Base-by-base conservation (phyloP, 2,888 invertebrate genomes). In the Orchesella flavescens region DNA sequence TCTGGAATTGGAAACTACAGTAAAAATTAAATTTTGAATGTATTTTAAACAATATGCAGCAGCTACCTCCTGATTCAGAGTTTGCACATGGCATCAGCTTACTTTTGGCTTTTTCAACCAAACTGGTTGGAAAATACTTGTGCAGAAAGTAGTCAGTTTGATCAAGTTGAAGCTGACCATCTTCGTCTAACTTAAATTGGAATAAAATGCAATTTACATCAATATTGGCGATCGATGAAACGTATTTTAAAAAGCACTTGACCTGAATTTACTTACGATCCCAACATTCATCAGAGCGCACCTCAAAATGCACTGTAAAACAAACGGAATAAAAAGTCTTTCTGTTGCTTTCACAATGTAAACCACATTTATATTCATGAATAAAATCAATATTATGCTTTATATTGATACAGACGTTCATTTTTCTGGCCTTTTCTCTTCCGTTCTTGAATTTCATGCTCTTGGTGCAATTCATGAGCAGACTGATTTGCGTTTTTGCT, bases 401-500 rank as follows among this genome's bases (percentile, higher is more conserved):
- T 34, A 34, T 2, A 34, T 4, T 4, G 34, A 4, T 2, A 34
- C 34, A 34, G 34, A 72, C 72, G 13, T 59, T 74, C 61, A 44
- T 59, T 23, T 75, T 75, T 17, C 65, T 75, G 4, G 75, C 44
- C 49, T 75, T 75, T 49, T 75, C 75, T n/a, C 65, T 75, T 9
- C 65, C 75, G n/a, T 63, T 65, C 65, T 75, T 75, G 49, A 75
- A 75, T 46, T 75, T 75, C 75, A 75, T 49, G 1, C 17, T 49
- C 21, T 75, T 75, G 12, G 75, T 53, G 19, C 75, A 75, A 10
- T 10, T 19, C 12, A 65, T 21, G 4, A 75, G 46, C 3, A 43
- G 23, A 15, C 49, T 21, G 1, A 75, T 23, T 49, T 75, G 75
- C 17, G 10, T 10, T 49, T 75, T 75, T 1, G 15, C 65, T 3